Evolutionary conservation across 2,888 invertebrate genomes (phyloP).

Genomic region (Leptarthrus brevirostris): DNA sequence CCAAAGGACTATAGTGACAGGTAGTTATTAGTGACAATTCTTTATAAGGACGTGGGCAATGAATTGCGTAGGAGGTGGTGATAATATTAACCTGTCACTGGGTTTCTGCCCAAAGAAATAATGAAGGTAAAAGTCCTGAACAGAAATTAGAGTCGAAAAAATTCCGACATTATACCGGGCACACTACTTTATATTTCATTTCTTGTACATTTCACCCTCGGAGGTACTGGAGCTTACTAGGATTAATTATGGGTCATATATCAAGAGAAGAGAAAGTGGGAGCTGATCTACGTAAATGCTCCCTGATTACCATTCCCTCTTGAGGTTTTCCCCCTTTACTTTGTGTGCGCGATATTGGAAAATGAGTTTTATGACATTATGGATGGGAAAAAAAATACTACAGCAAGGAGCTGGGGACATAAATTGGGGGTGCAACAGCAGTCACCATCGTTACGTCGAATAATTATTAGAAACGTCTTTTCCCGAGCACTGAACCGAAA

Average conservation of each 20-base stretch:
- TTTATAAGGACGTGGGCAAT: not conserved
- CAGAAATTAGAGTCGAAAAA: not conserved
- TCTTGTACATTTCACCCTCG: too few species aligned
- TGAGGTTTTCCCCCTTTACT: constrained; percentile 23
- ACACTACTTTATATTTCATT: too few species aligned
- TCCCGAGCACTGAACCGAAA: constrained; percentile 45
- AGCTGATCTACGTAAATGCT: constrained; percentile 29
- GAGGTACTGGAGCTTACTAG: constrained; percentile 26
- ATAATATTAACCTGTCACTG: not conserved
- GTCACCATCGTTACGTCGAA: not conserved
- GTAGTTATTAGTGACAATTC: constrained; percentile 6
- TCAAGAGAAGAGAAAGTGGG: constrained; percentile 28
- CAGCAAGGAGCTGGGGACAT: not conserved
- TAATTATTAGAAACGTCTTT: constrained; percentile 47
- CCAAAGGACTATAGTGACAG: constrained; percentile 1
- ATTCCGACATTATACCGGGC: too few species aligned
- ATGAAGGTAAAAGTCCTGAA: not conserved
- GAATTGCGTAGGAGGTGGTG: not conserved
- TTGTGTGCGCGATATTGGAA: constrained; percentile 41
- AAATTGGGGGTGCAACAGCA: not conserved
- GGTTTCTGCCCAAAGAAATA: not conserved
- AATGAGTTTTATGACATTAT: constrained; percentile 40
- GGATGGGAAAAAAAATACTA: not conserved
- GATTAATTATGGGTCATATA: constrained; percentile 39
- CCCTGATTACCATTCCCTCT: constrained; percentile 26